These are phyloP conservation scores for Pyrrhosoma nymphula DNA, from an alignment of 2,888 invertebrate species.

Conservation along the genomic window DNA sequence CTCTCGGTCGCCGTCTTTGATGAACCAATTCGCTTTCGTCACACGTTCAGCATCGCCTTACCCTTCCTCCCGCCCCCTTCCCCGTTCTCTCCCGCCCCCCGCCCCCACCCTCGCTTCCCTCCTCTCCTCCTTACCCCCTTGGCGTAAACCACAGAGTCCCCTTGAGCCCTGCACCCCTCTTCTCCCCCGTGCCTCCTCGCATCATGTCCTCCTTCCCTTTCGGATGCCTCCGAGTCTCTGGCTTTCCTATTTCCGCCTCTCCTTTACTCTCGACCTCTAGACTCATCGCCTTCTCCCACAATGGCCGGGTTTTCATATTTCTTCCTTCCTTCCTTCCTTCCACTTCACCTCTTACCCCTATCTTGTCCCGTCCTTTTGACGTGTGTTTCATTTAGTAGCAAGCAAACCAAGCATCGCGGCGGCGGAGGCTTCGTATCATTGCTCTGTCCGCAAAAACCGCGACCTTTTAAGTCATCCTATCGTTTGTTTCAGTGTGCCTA, in stretches of 20 bases:
- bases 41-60: background rate
- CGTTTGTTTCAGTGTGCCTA: background rate
- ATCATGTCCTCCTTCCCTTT: background rate
- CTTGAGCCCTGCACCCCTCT: no score
- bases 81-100: background rate
- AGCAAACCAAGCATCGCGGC: background rate
- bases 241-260: background rate
- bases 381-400: background rate
- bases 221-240: background rate
- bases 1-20: background rate
- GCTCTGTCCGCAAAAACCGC: background rate
- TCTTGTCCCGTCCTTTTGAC: background rate
- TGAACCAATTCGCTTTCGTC: slow-evolving; percentile 23
- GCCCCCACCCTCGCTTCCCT: background rate
- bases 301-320: background rate
- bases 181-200: background rate
- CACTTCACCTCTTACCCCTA: background rate
- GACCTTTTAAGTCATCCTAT: background rate
- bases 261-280: background rate
- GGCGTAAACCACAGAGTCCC: background rate
- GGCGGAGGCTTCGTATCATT: background rate
- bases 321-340: background rate
- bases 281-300: background rate
- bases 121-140: background rate
- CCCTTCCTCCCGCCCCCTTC: background rate